Conservation (phyloP, 2,113 vertebrate genomes). For the Eidolon helvum region DNA sequence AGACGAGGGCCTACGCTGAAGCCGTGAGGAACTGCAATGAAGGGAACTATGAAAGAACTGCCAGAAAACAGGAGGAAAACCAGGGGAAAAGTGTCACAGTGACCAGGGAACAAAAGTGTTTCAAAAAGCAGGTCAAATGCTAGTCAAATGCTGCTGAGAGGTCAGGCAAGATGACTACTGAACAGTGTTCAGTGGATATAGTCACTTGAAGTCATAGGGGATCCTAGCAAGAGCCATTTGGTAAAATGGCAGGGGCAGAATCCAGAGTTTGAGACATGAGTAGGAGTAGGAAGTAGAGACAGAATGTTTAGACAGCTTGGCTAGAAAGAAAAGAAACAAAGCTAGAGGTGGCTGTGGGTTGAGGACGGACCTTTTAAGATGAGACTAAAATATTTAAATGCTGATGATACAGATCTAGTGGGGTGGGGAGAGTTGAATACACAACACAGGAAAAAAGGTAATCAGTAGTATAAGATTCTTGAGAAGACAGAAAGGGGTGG, state of each 20-base stretch:
- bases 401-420: background rate
- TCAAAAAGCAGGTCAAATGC: background rate
- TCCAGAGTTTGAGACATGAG: background rate
- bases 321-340: conserved; percentile 45
- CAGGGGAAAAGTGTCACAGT: background rate
- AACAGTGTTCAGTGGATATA: background rate
- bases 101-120: conserved; percentile 1
- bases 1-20: background rate
- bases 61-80: conserved; percentile 6
- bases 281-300: background rate
- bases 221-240: background rate
- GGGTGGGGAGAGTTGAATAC: background rate
- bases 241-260: background rate
- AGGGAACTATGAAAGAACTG: background rate
- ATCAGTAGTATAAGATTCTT: background rate
- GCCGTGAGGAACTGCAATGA: background rate
- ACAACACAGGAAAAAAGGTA: background rate
- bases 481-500: background rate
- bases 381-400: conserved; percentile 32
- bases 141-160: background rate
- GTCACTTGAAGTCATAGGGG: background rate
- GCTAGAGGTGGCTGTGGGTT: conserved; percentile 5
- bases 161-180: background rate
- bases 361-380: conserved; percentile 12
- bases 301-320: conserved; percentile 39